phyloP scores from a whole-genome alignment of 2,888 invertebrate species.

The Abscondita cerata region DNA sequence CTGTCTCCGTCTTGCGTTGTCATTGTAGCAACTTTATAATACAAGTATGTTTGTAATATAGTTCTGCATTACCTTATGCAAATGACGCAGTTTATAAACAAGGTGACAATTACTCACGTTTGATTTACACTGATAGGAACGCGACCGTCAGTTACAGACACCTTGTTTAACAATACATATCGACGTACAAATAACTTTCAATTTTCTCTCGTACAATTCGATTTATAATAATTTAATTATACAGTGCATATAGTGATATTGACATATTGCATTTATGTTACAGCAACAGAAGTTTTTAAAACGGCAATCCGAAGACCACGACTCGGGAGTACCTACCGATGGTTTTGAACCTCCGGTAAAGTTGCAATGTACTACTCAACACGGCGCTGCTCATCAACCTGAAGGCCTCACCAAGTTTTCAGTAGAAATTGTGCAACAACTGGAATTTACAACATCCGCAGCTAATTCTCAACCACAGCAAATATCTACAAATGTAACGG shows the following conservation, averaged over 20 bases:
- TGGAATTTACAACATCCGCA: constrained; percentile 87
- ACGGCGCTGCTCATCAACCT: constrained; percentile 57
- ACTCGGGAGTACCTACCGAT: constrained; percentile 55
- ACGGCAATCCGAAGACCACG: constrained; percentile 74
- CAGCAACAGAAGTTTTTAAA: constrained; percentile 88
- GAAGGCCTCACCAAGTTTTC: constrained; percentile 78
- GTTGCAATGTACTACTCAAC: constrained; percentile 68
- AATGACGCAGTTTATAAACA: constrained; percentile 46
- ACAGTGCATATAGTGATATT: constrained; percentile 6
- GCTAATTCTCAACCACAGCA: constrained; percentile 89
- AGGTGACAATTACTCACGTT: constrained; percentile 44
- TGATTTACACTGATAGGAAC: constrained; percentile 36
- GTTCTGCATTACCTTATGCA: constrained; percentile 38
- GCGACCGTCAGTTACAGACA: constrained; percentile 36
- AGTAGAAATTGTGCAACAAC: constrained; percentile 90
- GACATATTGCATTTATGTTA: constrained; percentile 40
- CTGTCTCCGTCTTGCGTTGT: constrained; percentile 24
- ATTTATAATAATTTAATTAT: constrained; percentile 10
- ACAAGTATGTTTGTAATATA: constrained; percentile 29
- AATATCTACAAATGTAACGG: constrained; percentile 91
- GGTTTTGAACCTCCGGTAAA: constrained; percentile 79
- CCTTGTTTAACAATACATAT: constrained; percentile 35
- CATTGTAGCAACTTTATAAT: constrained; percentile 24
- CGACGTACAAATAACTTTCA: constrained; percentile 27
- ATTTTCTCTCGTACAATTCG: constrained; percentile 20